phyloP scores from a whole-genome alignment of 2,888 invertebrate genomes.

The Hyppa rectilinea region DNA sequence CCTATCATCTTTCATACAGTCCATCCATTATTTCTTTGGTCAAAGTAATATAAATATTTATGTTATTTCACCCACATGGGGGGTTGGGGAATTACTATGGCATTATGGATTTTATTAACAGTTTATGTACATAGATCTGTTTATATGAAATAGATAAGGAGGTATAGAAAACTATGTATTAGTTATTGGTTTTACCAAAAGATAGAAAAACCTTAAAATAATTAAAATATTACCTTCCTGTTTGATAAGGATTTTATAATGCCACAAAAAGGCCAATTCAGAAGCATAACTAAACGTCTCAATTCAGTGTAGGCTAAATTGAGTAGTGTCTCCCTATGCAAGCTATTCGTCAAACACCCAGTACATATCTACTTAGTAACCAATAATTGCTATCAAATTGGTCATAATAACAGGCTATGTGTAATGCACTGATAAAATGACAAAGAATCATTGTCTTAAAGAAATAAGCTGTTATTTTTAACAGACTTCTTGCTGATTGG shows the following conservation, averaged over 20 bases:
- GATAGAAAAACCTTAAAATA: not conserved
- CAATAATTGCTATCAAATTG: conserved; percentile 13
- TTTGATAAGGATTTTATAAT: not conserved
- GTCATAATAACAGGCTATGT: not conserved
- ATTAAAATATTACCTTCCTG: not conserved
- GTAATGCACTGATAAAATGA: conserved; percentile 11
- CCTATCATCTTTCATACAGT: too few relatives aligned
- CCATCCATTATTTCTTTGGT: too few relatives aligned
- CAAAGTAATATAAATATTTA: too few relatives aligned
- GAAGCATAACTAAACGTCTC: not conserved
- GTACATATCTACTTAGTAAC: not conserved
- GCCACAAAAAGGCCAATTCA: not conserved
- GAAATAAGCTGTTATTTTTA: not conserved
- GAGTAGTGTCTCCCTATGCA: not conserved
- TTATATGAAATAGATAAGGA: not conserved
- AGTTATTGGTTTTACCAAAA: not conserved
- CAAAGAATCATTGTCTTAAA: conserved; percentile 11
- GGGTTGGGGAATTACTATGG: too few relatives aligned
- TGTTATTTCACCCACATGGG: too few relatives aligned
- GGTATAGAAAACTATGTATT: not conserved
- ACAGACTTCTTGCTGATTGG: not conserved
- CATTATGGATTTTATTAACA: not conserved
- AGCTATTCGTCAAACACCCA: not conserved
- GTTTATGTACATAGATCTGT: not conserved
- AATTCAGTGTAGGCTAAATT: not conserved